A percentile compares a stretch with the other conserved stretches of the same genome.
These are phyloP conservation scores for Eleginops maclovinus DNA, from an alignment of 2,113 vertebrate genomes.

Conservation along the genomic window DNA sequence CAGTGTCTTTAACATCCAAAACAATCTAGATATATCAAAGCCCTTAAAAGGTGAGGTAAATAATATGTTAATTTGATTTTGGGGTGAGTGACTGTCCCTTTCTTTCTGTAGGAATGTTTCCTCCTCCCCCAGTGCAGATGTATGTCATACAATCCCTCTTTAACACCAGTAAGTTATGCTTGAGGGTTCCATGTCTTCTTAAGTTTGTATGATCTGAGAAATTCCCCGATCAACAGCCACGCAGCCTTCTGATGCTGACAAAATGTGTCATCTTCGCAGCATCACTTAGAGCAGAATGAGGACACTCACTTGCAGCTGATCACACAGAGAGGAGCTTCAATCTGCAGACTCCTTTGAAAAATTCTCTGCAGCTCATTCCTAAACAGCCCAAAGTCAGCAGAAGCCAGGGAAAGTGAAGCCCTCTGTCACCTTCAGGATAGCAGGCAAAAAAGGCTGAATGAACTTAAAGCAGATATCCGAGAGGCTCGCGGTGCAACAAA, in stretches of 20 bases:
- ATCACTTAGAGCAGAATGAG: conserved; percentile 55
- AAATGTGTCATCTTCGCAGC: conserved; percentile 53
- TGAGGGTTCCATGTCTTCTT: conserved; percentile 34
- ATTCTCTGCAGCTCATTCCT: conserved; percentile 35
- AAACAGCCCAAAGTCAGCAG: conserved; percentile 77
- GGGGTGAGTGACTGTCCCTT: neutral
- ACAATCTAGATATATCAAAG: too few relatives aligned
- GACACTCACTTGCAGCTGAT: conserved; percentile 69
- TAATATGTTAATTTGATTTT: too few relatives aligned
- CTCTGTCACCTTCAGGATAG: conserved; percentile 41
- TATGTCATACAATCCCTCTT: conserved; percentile 8
- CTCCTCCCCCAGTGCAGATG: conserved; percentile 17
- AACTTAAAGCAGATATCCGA: conserved; percentile 72
- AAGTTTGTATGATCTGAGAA: conserved; percentile 38
- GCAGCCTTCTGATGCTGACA: conserved; percentile 47
- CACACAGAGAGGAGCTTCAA: conserved; percentile 40
- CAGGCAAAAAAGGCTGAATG: conserved; percentile 70
- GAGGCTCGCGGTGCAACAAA: conserved; percentile 42
- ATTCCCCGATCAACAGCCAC: conserved; percentile 30
- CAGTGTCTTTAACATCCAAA: too few relatives aligned
- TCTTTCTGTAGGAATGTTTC: neutral
- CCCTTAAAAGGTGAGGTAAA: too few relatives aligned
- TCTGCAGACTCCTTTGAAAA: conserved; percentile 52
- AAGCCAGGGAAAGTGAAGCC: conserved; percentile 62
- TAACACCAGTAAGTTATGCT: conserved; percentile 24